These are phyloP conservation scores for Tetramorium parvispinum DNA, from an alignment of 1,140 invertebrate genomes.

Conservation along the genomic window DNA sequence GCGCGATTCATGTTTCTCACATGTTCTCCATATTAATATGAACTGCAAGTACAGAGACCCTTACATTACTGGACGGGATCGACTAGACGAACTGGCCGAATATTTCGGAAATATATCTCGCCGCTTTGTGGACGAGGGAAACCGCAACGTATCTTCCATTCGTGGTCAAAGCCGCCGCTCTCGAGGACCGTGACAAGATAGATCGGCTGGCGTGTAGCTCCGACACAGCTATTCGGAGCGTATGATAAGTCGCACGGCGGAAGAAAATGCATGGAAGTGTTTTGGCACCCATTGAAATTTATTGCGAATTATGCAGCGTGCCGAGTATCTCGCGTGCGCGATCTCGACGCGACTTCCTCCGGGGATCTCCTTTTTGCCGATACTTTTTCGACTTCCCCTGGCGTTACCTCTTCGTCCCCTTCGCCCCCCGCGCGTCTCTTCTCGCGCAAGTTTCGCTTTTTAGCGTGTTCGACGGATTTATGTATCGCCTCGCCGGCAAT, in stretches of 20 bases:
- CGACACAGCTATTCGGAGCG: background rate
- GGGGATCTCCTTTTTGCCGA: background rate
- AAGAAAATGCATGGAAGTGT: conserved; percentile 36
- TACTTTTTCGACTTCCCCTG: background rate
- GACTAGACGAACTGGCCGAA: background rate
- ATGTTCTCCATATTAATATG: too few species aligned
- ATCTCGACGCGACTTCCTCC: background rate
- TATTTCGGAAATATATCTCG: conserved; percentile 25
- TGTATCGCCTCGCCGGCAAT: conserved; percentile 15
- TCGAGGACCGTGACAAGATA: background rate
- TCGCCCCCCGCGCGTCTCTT: background rate
- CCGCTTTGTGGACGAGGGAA: conserved; percentile 2
- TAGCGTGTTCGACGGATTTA: conserved; percentile 30
- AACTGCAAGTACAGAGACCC: background rate
- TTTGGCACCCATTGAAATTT: conserved; percentile 57
- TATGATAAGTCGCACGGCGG: conserved; percentile 33
- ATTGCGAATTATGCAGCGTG: conserved; percentile 44
- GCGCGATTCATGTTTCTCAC: background rate
- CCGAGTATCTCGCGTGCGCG: conserved; percentile 1
- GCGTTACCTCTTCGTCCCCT: background rate
- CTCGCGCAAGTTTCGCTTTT: background rate
- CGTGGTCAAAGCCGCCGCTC: conserved; percentile 19
- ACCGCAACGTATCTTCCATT: conserved; percentile 11
- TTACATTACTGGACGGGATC: background rate
- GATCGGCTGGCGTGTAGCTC: background rate